A percentile compares a stretch with the other conserved stretches of the same genome.
Evolutionary conservation across 2,888 invertebrate genomes (phyloP).

Genomic region (Dysmachus trigonus): DNA sequence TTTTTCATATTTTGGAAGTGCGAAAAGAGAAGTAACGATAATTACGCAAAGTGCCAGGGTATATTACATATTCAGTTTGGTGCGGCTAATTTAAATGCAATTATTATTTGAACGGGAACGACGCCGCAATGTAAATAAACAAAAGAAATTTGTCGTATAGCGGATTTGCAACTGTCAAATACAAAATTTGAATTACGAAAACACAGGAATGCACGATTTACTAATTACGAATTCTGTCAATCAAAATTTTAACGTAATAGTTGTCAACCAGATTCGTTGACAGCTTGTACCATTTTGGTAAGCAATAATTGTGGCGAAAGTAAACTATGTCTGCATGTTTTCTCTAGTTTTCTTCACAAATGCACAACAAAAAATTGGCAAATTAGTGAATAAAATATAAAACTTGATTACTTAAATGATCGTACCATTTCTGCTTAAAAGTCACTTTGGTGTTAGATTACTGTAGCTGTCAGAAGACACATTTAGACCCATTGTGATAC

Average conservation of each 20-base stretch:
- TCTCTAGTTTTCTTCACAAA: too few relatives aligned
- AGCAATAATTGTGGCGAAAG: background rate
- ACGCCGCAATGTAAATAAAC: background rate
- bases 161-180: background rate
- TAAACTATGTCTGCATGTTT: background rate
- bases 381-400: too few relatives aligned
- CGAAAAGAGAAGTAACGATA: constrained; percentile 11
- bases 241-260: background rate
- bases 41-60: background rate
- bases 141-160: background rate
- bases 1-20: background rate
- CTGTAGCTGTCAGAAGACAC: too few relatives aligned
- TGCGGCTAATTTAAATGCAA: constrained; percentile 6
- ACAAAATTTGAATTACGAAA: background rate
- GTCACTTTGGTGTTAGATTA: too few relatives aligned
- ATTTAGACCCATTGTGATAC: too few relatives aligned
- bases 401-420: too few relatives aligned
- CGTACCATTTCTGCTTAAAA: too few relatives aligned
- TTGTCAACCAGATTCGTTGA: background rate
- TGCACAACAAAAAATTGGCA: too few relatives aligned
- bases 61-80: background rate
- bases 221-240: background rate
- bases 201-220: background rate
- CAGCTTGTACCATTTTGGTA: background rate
- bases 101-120: background rate